Base-by-base conservation (phyloP, 2,888 invertebrate genomes). In the Hymenopus coronatus region DNA sequence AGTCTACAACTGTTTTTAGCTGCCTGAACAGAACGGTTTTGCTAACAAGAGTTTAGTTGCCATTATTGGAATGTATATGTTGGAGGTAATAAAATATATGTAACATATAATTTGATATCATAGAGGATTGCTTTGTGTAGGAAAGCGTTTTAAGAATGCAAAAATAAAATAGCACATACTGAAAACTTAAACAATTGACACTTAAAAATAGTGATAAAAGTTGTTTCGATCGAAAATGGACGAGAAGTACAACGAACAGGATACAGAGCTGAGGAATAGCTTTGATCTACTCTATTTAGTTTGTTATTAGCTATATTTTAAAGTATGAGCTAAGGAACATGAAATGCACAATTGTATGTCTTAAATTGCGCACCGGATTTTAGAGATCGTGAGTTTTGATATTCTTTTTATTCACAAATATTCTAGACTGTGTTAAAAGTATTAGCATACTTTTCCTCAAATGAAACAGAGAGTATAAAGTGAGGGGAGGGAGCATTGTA, bases 301-400 rank as follows among this genome's bases (percentile, higher is more conserved):
- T 86, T 82, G 82, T 87, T 87, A 82, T 33, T 81, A 82, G 12
- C 87, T 87, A 87, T 70, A 70, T 12, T 82, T 87, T 82, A 82
- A 40, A 30, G 82, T 87, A 87, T 40, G 87, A 87, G n/a, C 87
- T 87, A 87, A 87, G 87, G 82, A 28, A 87, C 87, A 87, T 82
- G 30, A 87, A 87, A 87, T 87, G 82, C 20, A 82, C 87, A 87
- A 82, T 30, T 70, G 33, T 8, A 40, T 33, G 20, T 82, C 82
- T 82, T 27, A 82, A 82, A 12, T 87, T 40, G 87, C 30, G 82
- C 87, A 33, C 87, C 82, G 82, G 15, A 12, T 85, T 70, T 70
- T 6, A 20, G 54, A 70, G 54, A 70, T 70, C 54, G 20, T 4
- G 20, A 15, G 6, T 14, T 70, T 3, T 25, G 25, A 3, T 20